phyloP scores from a whole-genome alignment of 2,888 invertebrate genomes.

The Phortica okadai region DNA sequence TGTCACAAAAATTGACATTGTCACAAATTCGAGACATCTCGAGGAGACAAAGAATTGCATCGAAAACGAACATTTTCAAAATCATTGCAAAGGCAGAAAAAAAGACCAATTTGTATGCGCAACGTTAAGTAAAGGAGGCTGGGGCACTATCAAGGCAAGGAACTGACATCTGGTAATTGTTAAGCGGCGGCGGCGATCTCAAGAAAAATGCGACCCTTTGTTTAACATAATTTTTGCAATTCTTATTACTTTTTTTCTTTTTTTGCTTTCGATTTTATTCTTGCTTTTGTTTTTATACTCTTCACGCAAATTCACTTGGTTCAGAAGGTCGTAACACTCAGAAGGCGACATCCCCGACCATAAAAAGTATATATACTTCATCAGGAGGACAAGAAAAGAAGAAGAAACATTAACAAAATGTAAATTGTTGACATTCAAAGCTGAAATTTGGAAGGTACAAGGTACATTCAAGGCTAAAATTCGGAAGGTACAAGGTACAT shows the following conservation, averaged over 20 bases:
- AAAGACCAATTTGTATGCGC: not conserved
- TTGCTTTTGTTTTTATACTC: not conserved
- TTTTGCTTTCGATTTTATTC: slow-evolving; percentile 26
- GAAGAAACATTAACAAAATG: no score
- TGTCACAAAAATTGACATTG: not conserved
- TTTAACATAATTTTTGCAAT: slow-evolving; percentile 47
- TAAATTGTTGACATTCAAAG: no score
- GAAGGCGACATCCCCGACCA: no score
- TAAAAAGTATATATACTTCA: no score
- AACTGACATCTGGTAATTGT: slow-evolving; percentile 73
- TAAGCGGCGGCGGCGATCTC: slow-evolving; percentile 54
- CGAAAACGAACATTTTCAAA: not conserved
- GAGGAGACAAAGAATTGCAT: not conserved
- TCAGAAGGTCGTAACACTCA: not conserved
- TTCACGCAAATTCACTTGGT: not conserved
- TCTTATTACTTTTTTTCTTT: slow-evolving; percentile 31
- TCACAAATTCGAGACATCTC: not conserved
- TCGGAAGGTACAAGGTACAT: no score
- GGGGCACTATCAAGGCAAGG: not conserved
- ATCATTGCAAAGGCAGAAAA: not conserved
- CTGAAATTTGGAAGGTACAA: no score
- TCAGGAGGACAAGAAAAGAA: no score
- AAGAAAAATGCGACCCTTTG: slow-evolving; percentile 66
- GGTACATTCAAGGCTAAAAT: no score
- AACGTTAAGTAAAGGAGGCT: not conserved